Conservation (phyloP, 2,888 invertebrate genomes). For the Seira sanloemensis region DNA sequence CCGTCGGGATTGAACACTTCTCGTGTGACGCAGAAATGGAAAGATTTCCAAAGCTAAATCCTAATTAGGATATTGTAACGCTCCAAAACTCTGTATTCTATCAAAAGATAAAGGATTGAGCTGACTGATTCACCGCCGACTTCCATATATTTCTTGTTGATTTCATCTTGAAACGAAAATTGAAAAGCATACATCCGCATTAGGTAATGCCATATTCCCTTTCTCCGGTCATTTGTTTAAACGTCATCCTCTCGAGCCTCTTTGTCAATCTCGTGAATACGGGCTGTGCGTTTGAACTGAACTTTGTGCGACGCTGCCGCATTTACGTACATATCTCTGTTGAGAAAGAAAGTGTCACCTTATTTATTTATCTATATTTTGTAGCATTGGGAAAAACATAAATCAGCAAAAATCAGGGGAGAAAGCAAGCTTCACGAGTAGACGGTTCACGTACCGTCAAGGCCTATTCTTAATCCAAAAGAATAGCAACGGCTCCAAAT, state of each 20-base stretch:
- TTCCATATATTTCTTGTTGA: no score
- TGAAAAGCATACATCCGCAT: no score
- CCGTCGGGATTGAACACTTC: not conserved
- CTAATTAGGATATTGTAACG: not conserved
- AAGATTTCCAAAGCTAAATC: not conserved
- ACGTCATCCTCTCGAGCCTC: no score
- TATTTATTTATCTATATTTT: not conserved
- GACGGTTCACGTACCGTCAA: not conserved
- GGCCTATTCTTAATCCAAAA: not conserved
- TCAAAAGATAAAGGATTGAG: not conserved
- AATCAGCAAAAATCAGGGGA: not conserved
- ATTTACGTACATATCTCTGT: not conserved
- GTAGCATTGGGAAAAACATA: not conserved
- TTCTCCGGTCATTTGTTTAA: not conserved
- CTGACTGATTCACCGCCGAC: no score
- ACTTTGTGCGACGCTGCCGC: not conserved
- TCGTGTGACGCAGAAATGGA: not conserved
- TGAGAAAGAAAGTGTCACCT: not conserved
- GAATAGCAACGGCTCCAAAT: not conserved
- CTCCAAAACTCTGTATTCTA: no score
- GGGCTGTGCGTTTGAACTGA: not conserved
- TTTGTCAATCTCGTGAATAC: no score
- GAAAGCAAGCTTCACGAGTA: not conserved
- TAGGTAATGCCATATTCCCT: no score
- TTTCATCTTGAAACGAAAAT: no score